Base-by-base conservation (phyloP, 2,113 vertebrate genomes). In the Tyto alba region DNA sequence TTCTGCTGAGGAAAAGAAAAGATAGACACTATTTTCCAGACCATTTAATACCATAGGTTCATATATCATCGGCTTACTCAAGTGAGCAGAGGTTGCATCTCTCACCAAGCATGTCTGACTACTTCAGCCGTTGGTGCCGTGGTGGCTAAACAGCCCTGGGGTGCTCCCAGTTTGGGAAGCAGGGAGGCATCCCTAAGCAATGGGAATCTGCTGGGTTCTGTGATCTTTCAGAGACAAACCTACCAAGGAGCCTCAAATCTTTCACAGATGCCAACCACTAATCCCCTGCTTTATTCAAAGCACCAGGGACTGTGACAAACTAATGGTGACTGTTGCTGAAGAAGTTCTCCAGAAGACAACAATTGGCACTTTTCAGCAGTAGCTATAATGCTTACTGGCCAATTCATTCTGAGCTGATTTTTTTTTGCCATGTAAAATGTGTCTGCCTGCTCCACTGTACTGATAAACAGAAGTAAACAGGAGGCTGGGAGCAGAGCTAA, bases 81-180 rank as follows among this genome's bases (percentile, higher is more conserved):
- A 64, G 27, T 45, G 47, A 72, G 21, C 6, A 1, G 48, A 90
- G 29, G 32, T 43, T 47, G 4, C 8, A 18, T 26, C 56, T 77
- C 82, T 80, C 71, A 85, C 36, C 34, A 40, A 11, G 21, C 25
- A 4, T 25, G 11, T 25, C 32, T 83, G 55, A 45, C 34, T 45
- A 11, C 43, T 81, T 80, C 50, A 57, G 36, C 47, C 40, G 25
- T 38, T 67, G 48, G 20, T 59, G 59, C 27, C 25, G 10, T 47
- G 5, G 48, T 27, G 13, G 9, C 83, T 53, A 69, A 32, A 6
- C 23, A 0, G 0, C 32, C 36, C 40, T 10, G 15, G 8, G 10
- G 5, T 50, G 27, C 23, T 74, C 56, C 22, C 25, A 68, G 40
- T 25, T 57, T 76, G n/a, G 26, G 64, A 53, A 82, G 13, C 10